Conservation (phyloP, 2,113 vertebrate species). For the Castor canadensis region DNA sequence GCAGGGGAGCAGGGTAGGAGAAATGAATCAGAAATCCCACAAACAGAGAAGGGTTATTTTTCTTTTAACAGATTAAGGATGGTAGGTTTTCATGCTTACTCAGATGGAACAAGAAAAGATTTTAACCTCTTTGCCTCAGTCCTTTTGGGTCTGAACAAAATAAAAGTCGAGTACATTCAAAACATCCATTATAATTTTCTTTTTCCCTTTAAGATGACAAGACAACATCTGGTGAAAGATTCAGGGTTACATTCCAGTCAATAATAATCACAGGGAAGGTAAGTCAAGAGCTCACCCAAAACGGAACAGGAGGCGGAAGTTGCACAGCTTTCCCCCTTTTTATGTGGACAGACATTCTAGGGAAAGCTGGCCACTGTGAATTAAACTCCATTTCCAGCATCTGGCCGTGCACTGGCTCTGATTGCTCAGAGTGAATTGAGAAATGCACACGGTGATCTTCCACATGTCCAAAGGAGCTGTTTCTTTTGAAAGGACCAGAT, state of each 20-base stretch:
- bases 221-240: constrained; percentile 58
- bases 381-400: background rate
- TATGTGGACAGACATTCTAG: background rate
- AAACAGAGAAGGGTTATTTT: constrained; percentile 52
- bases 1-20: constrained; percentile 27
- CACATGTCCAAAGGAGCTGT: background rate
- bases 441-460: background rate
- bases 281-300: background rate
- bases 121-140: constrained; percentile 63
- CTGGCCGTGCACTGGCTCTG: background rate
- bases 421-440: background rate
- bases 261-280: background rate
- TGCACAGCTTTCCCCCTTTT: background rate
- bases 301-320: background rate
- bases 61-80: constrained; percentile 68
- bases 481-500: constrained; percentile 14
- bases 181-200: constrained; percentile 51
- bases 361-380: background rate
- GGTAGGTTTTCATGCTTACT: constrained; percentile 65
- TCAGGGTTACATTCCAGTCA: background rate
- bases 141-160: constrained; percentile 57
- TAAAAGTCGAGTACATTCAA: constrained; percentile 63
- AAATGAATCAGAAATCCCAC: constrained; percentile 62
- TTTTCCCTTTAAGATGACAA: constrained; percentile 36
- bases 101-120: constrained; percentile 68